Conservation (phyloP, 2,888 invertebrate genomes). For the Rhodophaea formosa region DNA sequence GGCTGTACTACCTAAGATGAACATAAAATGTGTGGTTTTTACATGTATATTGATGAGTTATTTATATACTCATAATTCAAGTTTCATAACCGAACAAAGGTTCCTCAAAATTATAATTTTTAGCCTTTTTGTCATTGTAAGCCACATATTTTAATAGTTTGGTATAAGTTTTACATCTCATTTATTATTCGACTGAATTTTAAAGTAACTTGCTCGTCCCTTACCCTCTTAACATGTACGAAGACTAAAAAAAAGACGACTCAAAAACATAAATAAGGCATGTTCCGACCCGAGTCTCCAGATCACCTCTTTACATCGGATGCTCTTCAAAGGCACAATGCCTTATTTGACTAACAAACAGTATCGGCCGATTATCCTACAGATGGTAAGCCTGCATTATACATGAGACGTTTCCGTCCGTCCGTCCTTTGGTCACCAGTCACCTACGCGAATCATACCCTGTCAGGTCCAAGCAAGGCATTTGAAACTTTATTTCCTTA, state of each 20-base stretch:
- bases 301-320: slow-evolving; percentile 45
- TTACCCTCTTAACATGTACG: neutral
- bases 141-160: no score
- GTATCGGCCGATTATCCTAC: slow-evolving; percentile 67
- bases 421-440: slow-evolving; percentile 31
- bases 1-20: no score
- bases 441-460: slow-evolving; percentile 35
- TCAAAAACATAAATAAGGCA: slow-evolving; percentile 13
- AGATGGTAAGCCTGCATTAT: slow-evolving; percentile 55
- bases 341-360: slow-evolving; percentile 79
- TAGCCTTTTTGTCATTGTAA: no score
- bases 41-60: no score
- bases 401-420: slow-evolving; percentile 66
- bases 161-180: no score
- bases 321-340: slow-evolving; percentile 54
- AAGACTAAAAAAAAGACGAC: slow-evolving; percentile 2
- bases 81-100: no score
- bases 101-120: no score
- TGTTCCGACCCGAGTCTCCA: slow-evolving; percentile 2
- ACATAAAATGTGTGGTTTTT: no score
- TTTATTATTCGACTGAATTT: no score
- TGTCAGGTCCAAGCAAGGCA: neutral
- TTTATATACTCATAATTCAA: no score
- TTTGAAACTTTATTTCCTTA: neutral
- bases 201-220: neutral